phyloP scores from a whole-genome alignment of 2,888 invertebrate species.

The Xylota segnis region DNA sequence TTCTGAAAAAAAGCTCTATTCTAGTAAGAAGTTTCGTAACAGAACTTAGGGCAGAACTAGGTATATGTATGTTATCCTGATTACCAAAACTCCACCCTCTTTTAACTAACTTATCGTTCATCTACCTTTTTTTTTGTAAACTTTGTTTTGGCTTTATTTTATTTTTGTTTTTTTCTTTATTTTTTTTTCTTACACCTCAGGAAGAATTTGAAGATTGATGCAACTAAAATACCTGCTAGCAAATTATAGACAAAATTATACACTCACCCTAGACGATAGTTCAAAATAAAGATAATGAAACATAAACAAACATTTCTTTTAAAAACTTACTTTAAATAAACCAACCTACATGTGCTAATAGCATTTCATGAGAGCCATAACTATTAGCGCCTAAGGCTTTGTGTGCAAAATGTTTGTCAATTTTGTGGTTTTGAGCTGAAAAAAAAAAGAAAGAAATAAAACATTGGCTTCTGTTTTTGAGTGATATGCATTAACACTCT shows the following conservation, averaged over 20 bases:
- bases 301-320: slow-evolving; percentile 1
- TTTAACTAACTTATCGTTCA: slow-evolving; percentile 6
- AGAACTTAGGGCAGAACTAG: no score
- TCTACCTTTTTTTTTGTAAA: neutral
- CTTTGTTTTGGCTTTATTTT: slow-evolving; percentile 9
- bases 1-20: no score
- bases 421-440: neutral
- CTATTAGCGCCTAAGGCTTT: slow-evolving; percentile 16
- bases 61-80: neutral
- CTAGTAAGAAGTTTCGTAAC: no score
- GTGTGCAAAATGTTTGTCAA: slow-evolving; percentile 56
- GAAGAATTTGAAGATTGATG: slow-evolving; percentile 50
- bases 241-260: slow-evolving; percentile 41
- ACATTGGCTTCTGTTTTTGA: slow-evolving; percentile 11
- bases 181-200: slow-evolving; percentile 21
- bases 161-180: slow-evolving; percentile 23
- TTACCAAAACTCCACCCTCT: slow-evolving; percentile 15
- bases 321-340: slow-evolving; percentile 2
- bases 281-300: slow-evolving; percentile 26
- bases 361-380: slow-evolving; percentile 30
- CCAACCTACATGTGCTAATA: slow-evolving; percentile 9
- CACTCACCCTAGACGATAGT: neutral
- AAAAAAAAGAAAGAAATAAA: slow-evolving; percentile 1
- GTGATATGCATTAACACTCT: slow-evolving; percentile 25
- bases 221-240: slow-evolving; percentile 50